Conservation (phyloP, 2,888 invertebrate genomes). For the Balanococcus diminutus region DNA sequence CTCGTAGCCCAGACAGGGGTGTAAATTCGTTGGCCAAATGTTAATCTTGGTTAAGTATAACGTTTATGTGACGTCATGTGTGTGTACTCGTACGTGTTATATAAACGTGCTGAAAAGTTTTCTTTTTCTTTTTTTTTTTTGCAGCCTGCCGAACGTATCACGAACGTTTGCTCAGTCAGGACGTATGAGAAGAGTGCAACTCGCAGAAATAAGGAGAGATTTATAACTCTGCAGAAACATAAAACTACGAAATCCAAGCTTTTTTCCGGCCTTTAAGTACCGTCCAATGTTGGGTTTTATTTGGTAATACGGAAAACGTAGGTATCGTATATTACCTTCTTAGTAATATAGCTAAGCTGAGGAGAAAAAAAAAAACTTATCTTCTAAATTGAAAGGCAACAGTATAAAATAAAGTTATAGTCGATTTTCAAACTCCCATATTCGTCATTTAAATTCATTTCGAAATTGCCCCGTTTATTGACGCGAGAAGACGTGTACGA, state of each 20-base stretch:
- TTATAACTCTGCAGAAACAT: constrained; percentile 47
- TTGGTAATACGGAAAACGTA: constrained; percentile 2
- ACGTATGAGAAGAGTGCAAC: not conserved
- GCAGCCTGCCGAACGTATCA: constrained; percentile 21
- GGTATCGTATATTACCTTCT: not conserved
- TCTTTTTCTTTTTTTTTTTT: not conserved
- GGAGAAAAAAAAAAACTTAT: constrained; percentile 12
- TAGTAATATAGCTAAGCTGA: not conserved
- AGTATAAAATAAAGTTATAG: constrained; percentile 47
- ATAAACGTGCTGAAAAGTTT: constrained; percentile 50
- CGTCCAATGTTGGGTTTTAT: constrained; percentile 36
- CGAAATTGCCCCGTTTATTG: constrained; percentile 38
- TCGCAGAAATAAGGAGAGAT: constrained; percentile 41
- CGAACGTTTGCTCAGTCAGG: not conserved
- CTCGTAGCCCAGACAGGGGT: not conserved
- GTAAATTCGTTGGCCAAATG: constrained; percentile 13
- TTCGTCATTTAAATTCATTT: constrained; percentile 46
- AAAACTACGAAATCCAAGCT: constrained; percentile 47
- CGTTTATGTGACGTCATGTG: constrained; percentile 47
- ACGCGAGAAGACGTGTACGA: not conserved
- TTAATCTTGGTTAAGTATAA: constrained; percentile 51
- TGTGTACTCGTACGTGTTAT: not conserved
- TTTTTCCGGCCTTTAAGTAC: constrained; percentile 47
- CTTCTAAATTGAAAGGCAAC: constrained; percentile 47
- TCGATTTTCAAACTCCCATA: constrained; percentile 19